Evolutionary conservation across 1,140 invertebrate genomes (phyloP).

Genomic region (Helicoverpa armigera): DNA sequence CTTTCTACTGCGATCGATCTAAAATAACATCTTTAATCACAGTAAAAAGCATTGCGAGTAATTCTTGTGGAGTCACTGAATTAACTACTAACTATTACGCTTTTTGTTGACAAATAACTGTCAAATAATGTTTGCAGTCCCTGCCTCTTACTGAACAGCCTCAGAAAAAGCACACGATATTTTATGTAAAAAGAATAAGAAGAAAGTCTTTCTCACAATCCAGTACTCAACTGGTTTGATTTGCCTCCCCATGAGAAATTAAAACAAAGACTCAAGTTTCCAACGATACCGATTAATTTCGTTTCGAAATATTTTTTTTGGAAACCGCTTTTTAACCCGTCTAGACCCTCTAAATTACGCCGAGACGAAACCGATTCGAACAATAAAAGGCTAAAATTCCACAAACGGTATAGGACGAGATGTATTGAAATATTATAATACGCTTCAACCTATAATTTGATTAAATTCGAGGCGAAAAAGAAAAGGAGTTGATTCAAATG

Average conservation of each 20-base stretch:
- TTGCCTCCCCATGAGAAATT: slow-evolving; percentile 31
- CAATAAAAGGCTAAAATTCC: slow-evolving; percentile 84
- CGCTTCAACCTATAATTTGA: slow-evolving; percentile 85
- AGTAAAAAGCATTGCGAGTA: too few species aligned
- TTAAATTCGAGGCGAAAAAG: slow-evolving; percentile 83
- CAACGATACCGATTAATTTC: slow-evolving; percentile 59
- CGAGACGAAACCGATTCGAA: slow-evolving; percentile 76
- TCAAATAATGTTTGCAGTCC: too few species aligned
- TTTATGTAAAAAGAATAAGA: not conserved
- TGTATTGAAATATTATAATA: slow-evolving; percentile 86
- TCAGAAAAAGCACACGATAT: not conserved
- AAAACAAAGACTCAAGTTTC: slow-evolving; percentile 35
- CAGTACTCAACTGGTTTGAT: slow-evolving; percentile 8
- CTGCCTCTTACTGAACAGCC: not conserved
- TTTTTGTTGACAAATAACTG: too few species aligned
- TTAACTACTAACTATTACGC: too few species aligned
- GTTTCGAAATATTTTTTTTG: slow-evolving; percentile 37
- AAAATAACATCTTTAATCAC: too few species aligned
- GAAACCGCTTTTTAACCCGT: slow-evolving; percentile 59
- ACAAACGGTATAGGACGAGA: slow-evolving; percentile 80
- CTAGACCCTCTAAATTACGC: slow-evolving; percentile 81
- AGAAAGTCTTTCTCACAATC: slow-evolving; percentile 15
- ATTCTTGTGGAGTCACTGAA: too few species aligned
- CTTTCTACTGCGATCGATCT: not conserved
- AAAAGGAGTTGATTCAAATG: slow-evolving; percentile 79